Conservation (phyloP, 1,140 invertebrate genomes). For the Magallana angulata region DNA sequence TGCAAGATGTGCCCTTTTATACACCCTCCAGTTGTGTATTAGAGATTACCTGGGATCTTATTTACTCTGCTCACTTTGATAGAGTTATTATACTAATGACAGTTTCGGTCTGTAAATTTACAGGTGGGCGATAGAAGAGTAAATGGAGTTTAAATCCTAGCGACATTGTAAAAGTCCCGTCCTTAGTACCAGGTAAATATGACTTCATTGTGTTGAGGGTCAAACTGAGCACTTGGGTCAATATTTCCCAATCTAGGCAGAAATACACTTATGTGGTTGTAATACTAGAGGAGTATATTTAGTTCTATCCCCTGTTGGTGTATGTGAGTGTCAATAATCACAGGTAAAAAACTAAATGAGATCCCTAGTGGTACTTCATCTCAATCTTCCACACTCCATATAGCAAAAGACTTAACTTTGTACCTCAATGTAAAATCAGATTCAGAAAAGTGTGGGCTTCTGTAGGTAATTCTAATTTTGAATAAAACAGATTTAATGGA, state of each 20-base stretch:
- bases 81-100: constrained; percentile 5
- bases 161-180: background rate
- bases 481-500: too few relatives aligned
- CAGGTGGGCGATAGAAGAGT: background rate
- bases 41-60: constrained; percentile 13
- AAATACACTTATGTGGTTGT: background rate
- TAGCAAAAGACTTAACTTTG: too few relatives aligned
- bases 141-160: constrained; percentile 22
- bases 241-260: constrained; percentile 1
- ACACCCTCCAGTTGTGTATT: background rate
- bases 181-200: constrained; percentile 11
- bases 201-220: background rate
- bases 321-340: too few relatives aligned
- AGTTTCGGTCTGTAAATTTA: background rate
- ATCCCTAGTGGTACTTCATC: too few relatives aligned
- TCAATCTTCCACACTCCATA: too few relatives aligned
- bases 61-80: constrained; percentile 7
- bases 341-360: too few relatives aligned
- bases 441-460: too few relatives aligned
- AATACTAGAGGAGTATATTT: background rate
- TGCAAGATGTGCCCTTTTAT: too few relatives aligned
- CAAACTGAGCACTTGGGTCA: constrained; percentile 25
- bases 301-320: too few relatives aligned
- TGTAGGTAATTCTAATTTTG: too few relatives aligned
- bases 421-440: too few relatives aligned